A percentile compares a stretch with the other conserved stretches of the same genome.
Conservation (phyloP, 2,113 vertebrate genomes). For the Leucosticte australis region DNA sequence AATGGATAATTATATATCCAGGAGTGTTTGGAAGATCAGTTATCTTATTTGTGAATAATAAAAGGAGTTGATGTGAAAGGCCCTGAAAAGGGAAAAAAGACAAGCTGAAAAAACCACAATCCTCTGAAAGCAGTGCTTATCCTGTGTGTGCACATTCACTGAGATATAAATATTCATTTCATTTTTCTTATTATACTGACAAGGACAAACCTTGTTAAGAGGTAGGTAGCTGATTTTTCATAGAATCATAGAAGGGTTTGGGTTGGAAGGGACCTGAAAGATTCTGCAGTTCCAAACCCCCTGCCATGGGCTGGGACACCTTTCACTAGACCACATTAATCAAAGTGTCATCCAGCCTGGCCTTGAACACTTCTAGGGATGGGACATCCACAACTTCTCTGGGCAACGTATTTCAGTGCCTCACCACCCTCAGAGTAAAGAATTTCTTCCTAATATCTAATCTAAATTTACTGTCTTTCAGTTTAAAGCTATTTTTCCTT, state of each 20-base stretch:
- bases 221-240: neutral
- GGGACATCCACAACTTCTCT: neutral
- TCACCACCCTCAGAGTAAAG: neutral
- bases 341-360: neutral
- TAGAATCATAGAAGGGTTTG: neutral
- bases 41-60: neutral
- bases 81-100: neutral
- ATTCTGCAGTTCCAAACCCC: neutral
- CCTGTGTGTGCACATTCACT: neutral
- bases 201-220: neutral
- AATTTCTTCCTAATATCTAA: neutral
- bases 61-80: neutral
- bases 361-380: neutral
- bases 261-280: neutral
- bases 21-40: neutral
- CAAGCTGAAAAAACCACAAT: neutral
- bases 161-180: neutral
- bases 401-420: neutral
- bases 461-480: neutral
- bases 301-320: neutral
- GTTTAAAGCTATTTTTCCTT: neutral
- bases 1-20: neutral
- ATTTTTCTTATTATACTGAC: neutral
- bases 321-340: neutral
- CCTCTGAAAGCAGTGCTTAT: neutral